These are phyloP conservation scores for Apolygus lucorum DNA, from an alignment of 1,140 invertebrate species.

Conservation along the genomic window DNA sequence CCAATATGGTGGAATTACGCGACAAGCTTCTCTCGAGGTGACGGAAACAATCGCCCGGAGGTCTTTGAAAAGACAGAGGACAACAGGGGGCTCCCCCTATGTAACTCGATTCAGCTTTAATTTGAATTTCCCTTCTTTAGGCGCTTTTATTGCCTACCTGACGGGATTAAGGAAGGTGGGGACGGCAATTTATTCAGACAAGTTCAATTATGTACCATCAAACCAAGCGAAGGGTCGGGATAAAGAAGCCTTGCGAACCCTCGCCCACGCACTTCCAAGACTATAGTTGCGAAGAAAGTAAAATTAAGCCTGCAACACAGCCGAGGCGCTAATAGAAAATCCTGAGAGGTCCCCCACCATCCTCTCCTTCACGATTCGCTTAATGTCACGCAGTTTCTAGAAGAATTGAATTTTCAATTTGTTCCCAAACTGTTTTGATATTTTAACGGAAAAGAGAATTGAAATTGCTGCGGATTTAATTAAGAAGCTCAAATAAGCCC, in stretches of 20 bases:
- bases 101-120: neutral
- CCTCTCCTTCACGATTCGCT: no score
- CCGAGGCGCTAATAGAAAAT: neutral
- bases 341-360: neutral
- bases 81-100: neutral
- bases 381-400: no score
- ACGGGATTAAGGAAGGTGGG: neutral
- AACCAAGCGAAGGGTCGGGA: no score
- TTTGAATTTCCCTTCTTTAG: neutral
- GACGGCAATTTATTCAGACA: neutral
- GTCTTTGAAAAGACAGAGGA: neutral
- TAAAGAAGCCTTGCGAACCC: neutral
- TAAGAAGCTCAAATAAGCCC: no score
- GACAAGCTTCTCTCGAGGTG: no score
- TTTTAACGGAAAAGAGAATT: no score
- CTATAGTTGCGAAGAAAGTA: neutral
- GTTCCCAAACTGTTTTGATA: no score
- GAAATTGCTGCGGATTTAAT: no score
- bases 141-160: neutral
- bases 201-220: neutral
- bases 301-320: neutral
- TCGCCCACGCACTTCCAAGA: neutral
- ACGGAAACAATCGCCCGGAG: neutral
- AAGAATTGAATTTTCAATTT: no score
- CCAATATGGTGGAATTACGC: no score